Conservation (phyloP, 2,888 invertebrate genomes). For the Mantis religiosa region DNA sequence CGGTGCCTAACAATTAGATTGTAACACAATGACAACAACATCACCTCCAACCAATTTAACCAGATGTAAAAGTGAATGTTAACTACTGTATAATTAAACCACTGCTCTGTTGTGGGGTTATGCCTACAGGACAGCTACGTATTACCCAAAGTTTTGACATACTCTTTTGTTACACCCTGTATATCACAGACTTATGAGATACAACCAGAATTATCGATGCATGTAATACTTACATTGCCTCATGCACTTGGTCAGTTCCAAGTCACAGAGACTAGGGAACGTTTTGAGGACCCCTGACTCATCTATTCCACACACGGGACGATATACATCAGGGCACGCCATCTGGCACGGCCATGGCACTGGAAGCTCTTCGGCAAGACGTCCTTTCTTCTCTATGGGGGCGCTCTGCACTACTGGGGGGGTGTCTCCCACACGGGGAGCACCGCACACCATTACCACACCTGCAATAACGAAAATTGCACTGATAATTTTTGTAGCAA, state of each 20-base stretch:
- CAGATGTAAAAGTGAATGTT: no score
- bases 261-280: conserved; percentile 19
- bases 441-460: background rate
- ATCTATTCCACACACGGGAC: conserved; percentile 21
- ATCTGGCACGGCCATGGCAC: background rate
- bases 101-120: no score
- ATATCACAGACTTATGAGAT: no score
- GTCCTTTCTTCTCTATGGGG: background rate
- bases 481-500: no score
- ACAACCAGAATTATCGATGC: no score
- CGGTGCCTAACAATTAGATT: no score
- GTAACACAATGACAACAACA: no score
- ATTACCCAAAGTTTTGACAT: no score
- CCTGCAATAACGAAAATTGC: background rate
- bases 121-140: no score
- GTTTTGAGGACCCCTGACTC: conserved; percentile 20
- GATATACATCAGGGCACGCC: background rate
- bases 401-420: background rate
- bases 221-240: background rate
- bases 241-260: conserved; percentile 15
- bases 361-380: background rate
- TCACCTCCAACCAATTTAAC: no score
- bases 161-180: no score
- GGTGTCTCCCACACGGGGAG: background rate
- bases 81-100: no score